Evolutionary conservation across 2,113 vertebrate genomes (phyloP).

Genomic region (Bos javanicus): DNA sequence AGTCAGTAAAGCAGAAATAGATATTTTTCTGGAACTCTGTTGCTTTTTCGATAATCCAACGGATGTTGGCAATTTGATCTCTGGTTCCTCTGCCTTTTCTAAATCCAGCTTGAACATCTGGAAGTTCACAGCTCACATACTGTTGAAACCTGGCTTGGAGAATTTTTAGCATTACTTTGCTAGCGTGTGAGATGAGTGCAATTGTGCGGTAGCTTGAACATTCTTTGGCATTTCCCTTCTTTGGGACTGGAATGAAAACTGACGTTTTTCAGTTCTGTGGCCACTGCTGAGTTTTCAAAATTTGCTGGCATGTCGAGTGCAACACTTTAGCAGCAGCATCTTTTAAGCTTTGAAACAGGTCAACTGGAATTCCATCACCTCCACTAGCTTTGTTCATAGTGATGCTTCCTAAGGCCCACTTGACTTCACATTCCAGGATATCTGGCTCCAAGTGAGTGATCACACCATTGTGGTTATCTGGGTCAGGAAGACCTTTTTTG

Average conservation of each 20-base stretch:
- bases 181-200: neutral
- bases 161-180: neutral
- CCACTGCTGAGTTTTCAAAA: neutral
- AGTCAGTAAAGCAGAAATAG: neutral
- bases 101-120: neutral
- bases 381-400: neutral
- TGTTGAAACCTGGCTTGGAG: neutral
- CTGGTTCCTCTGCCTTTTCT: neutral
- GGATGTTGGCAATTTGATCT: neutral
- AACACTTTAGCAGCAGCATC: neutral
- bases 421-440: neutral
- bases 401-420: neutral
- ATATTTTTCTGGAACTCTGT: neutral
- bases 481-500: neutral
- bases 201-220: neutral
- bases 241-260: neutral
- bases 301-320: neutral
- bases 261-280: neutral
- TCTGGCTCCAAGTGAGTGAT: neutral
- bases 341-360: neutral
- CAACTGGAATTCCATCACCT: neutral
- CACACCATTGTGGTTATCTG: neutral
- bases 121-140: neutral
- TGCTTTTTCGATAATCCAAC: fast-evolving
- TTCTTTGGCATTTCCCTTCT: neutral